Percentiles rank a stretch among this genome's conserved stretches.
These are phyloP conservation scores for Sepioteuthis lessoniana DNA, from an alignment of 2,888 invertebrate species.

Conservation along the genomic window DNA sequence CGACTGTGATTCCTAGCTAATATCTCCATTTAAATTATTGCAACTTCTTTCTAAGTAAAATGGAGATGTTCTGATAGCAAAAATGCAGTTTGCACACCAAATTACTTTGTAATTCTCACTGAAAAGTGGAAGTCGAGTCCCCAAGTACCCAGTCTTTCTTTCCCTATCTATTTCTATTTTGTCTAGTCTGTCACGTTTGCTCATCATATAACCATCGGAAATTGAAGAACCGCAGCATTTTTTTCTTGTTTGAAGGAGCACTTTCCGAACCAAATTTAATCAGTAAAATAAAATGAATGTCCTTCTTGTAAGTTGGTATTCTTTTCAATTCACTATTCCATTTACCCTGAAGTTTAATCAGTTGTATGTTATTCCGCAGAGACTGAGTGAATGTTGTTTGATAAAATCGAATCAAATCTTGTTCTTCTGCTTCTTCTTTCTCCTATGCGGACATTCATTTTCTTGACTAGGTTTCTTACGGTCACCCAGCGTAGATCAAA, in stretches of 20 bases:
- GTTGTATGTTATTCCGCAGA: neutral
- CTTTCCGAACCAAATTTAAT: neutral
- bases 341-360: neutral
- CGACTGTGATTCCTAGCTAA: too few relatives aligned
- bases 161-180: too few relatives aligned
- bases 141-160: too few relatives aligned
- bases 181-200: neutral
- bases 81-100: too few relatives aligned
- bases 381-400: neutral
- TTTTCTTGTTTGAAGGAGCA: neutral
- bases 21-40: too few relatives aligned
- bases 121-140: too few relatives aligned
- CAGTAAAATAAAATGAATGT: neutral
- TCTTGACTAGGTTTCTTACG: too few relatives aligned
- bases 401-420: neutral
- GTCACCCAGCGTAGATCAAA: too few relatives aligned
- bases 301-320: neutral
- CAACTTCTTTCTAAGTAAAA: too few relatives aligned
- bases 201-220: neutral
- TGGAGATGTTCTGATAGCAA: too few relatives aligned
- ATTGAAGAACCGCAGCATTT: neutral
- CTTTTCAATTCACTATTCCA: neutral
- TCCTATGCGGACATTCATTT: too few relatives aligned
- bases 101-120: too few relatives aligned
- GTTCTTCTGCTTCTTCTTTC: neutral